Percentiles rank a stretch among this genome's conserved stretches.
These are phyloP conservation scores for Coracopsis vasa DNA, from an alignment of 2,113 vertebrate genomes.

Conservation along the genomic window DNA sequence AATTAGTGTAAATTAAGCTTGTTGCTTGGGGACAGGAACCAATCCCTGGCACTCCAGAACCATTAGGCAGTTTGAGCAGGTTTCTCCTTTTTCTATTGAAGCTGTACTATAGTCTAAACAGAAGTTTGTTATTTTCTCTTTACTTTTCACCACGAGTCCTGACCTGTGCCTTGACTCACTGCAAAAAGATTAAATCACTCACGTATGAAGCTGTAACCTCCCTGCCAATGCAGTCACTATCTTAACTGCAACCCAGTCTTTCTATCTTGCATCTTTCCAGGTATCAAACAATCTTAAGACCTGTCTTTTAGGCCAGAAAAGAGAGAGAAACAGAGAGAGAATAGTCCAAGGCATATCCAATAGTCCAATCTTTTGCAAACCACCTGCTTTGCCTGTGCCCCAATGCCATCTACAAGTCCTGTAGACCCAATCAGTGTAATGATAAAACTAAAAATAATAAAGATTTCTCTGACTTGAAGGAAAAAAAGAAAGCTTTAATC, in stretches of 20 bases:
- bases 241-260: background rate
- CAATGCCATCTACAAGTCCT: background rate
- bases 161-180: background rate
- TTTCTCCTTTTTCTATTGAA: background rate
- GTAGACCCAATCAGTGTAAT: background rate
- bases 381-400: background rate
- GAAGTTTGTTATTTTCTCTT: background rate
- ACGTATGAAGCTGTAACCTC: accelerated
- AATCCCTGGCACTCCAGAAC: background rate
- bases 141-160: background rate
- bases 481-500: background rate
- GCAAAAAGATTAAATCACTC: background rate
- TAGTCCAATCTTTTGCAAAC: background rate
- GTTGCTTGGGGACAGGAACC: background rate
- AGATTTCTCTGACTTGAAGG: background rate
- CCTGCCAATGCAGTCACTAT: background rate
- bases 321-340: background rate
- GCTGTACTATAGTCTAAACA: background rate
- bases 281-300: background rate
- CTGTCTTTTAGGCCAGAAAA: background rate
- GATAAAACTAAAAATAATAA: background rate
- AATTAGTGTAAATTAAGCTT: background rate
- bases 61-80: background rate
- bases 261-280: background rate
- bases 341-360: background rate